Base-by-base conservation (phyloP, 2,888 invertebrate genomes). In the Drosophila formosana region DNA sequence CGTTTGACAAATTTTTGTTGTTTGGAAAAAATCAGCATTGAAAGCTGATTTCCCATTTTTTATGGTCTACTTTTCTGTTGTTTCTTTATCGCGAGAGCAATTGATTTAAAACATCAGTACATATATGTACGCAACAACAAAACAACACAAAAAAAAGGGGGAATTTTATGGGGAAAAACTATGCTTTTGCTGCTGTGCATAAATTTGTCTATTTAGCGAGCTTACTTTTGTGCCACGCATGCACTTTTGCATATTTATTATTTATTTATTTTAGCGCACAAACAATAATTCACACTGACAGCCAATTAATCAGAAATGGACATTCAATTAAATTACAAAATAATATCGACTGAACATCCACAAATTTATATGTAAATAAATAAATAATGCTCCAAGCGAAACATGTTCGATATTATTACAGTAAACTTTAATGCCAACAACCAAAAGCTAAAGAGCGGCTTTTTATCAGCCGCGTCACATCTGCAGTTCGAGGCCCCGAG, bases 251-350 rank as follows among this genome's bases (percentile, higher is more conserved):
- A 79, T 80, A 88, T 83, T 88, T 88, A 80, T 86, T 86, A 83
- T 86, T 86, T 88, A 75, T 83, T 88, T 88, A 73, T 79, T 77
- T 83, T 83, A 61, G 72, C 64, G 69, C 60, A 75, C 66, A 64
- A 68, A 70, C 74, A 72, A 88, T 86, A 86, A 88, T 88, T 87
- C 80, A 88, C 47, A 60, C 63, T 73, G 89, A 85, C 80, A 82
- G 82, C 82, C 88, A 89, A 87, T 89, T 87, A 89, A 87, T 89
- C 86, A 87, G 81, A 72, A 80, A 78, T 73, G 79, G 82, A 89
- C 89, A 81, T 88, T 89, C 88, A 87, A 87, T 87, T 87, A 85
- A 85, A 88, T 79, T 72, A 75, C 74, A 87, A 87, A 88, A 84
- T 76, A 76, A 74, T 76, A 65, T 56, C 66, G 39, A 69, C 13